A percentile compares a stretch with the other conserved stretches of the same genome.
These are phyloP conservation scores for Echinometra lucunter DNA, from an alignment of 53 echinoderm and acorn worm genomes.

Conservation along the genomic window DNA sequence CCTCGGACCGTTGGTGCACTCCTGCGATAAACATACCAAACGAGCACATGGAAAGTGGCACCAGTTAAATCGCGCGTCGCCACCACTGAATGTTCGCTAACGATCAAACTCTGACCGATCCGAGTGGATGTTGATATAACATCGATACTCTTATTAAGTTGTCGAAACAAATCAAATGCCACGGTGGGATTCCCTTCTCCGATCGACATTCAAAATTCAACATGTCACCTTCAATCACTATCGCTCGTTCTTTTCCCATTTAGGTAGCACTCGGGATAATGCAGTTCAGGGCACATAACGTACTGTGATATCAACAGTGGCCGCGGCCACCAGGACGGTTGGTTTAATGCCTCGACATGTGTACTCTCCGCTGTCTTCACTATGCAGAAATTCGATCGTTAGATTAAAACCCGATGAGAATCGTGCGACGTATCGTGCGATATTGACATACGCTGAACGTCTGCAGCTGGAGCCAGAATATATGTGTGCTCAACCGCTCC, in stretches of 20 bases:
- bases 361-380: conserved; percentile 60
- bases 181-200: conserved; percentile 45
- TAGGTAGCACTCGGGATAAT: conserved; percentile 64
- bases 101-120: conserved; percentile 52
- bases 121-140: neutral
- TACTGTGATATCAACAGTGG: conserved; percentile 7
- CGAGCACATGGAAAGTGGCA: conserved; percentile 63
- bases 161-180: conserved; percentile 66
- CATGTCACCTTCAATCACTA: conserved; percentile 49
- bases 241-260: conserved; percentile 52
- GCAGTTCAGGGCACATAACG: conserved; percentile 48
- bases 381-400: conserved; percentile 40
- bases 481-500: conserved; percentile 60
- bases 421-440: conserved; percentile 40
- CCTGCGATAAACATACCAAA: conserved; percentile 61
- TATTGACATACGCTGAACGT: conserved; percentile 53
- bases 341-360: conserved; percentile 52
- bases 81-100: conserved; percentile 25
- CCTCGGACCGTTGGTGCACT: conserved; percentile 34
- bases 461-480: conserved; percentile 54
- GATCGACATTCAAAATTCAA: conserved; percentile 43
- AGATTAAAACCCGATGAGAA: conserved; percentile 50
- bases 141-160: conserved; percentile 45
- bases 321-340: neutral
- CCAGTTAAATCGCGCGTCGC: conserved; percentile 53